Conservation (phyloP, 2,797 vertebrate genomes). For the Sebastes kiyomatsui region DNA sequence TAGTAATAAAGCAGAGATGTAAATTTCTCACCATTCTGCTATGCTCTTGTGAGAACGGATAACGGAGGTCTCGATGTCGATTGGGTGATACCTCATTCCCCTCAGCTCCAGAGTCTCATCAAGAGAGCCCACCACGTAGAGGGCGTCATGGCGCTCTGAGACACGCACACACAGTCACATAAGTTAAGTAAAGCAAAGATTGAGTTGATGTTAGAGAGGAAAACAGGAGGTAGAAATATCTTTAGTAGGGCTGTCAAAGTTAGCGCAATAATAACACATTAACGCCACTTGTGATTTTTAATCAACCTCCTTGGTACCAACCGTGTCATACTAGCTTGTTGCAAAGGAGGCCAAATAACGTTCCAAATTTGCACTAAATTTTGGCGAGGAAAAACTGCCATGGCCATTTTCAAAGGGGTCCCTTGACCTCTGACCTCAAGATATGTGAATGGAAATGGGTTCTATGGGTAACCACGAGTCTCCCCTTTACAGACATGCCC, state of each 20-base stretch:
- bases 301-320: too few relatives aligned
- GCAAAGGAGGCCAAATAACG: too few relatives aligned
- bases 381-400: too few relatives aligned
- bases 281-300: too few relatives aligned
- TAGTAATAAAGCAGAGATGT: not conserved
- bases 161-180: conserved; percentile 26
- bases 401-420: too few relatives aligned
- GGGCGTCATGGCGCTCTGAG: conserved; percentile 89
- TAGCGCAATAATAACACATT: too few relatives aligned
- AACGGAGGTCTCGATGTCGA: conserved; percentile 92
- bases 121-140: conserved; percentile 90
- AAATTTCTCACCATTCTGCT: conserved; percentile 87
- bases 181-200: not conserved
- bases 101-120: conserved; percentile 91
- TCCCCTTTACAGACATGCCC: too few relatives aligned
- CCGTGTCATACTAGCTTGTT: too few relatives aligned
- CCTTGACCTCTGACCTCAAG: too few relatives aligned
- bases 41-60: conserved; percentile 91
- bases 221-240: not conserved
- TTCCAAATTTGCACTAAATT: too few relatives aligned
- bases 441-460: too few relatives aligned
- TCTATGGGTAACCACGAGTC: too few relatives aligned
- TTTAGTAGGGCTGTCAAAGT: not conserved
- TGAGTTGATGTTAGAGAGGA: not conserved
- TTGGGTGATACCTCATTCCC: conserved; percentile 92